Base-by-base conservation (phyloP, 2,113 vertebrate species). In the Myiagra hebetior region DNA sequence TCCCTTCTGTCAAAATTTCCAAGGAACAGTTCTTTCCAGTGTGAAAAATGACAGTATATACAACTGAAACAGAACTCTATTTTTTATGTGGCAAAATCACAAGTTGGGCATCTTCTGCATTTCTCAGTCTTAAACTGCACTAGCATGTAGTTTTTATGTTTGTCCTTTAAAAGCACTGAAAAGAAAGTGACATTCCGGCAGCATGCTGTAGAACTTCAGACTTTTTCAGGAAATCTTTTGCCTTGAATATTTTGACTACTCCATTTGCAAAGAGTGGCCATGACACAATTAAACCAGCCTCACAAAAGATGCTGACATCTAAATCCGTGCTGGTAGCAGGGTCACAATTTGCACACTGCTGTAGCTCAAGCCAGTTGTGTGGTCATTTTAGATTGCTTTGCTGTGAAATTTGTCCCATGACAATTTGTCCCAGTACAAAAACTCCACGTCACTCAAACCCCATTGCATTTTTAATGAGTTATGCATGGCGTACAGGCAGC, bases 401-500 rank as follows among this genome's bases (percentile, higher is more conserved):
- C 2, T 3, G 18, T 67, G 41, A 59, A 87, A 70, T 91, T 49
- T 7, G 49, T 35, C 42, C n/a, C 26, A 15, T 3, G 21, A 31
- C 50, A 37, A 37, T 37, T 37, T 37, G 37, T 37, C 10, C 15
- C 19, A 26, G 21, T 27, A 63, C 39, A 49, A 86, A 87, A 93
- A 9, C 24, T 57, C 39, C 10, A 13, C 1, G 2, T 37, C 39
- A 55, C 55, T 50, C 55, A 82, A 53, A 90, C 62, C 28, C 13
- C 39, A 26, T 6, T 55, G 56, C 37, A 31, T 37, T 79, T 79
- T 89, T 63, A 21, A 3, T 26, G 20, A 85, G 11, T 10, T 35
- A 28, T 8, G 8, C 44, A 21, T 0, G 1, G 55, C 5, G 0
- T 47, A 19, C 24, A 33, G 39, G 57, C 44, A 89, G 20, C 28